Base-by-base conservation (phyloP, 2,888 invertebrate genomes). In the Lithophane socia region DNA sequence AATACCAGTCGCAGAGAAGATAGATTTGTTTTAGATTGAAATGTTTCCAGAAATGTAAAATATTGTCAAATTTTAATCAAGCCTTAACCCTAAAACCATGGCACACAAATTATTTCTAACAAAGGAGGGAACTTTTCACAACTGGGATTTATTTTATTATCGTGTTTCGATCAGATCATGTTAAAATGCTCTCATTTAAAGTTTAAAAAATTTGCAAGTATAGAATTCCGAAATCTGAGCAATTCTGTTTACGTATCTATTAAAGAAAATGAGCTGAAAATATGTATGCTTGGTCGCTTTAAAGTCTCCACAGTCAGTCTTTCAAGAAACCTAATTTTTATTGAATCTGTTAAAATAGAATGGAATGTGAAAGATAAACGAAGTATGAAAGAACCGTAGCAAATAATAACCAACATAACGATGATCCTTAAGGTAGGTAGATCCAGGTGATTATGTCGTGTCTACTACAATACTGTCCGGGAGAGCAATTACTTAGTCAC, bases 91-190 rank as follows among this genome's bases (percentile, higher is more conserved):
- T 95, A 96, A 94, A 94, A 94, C 69, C 93, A 96, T 96, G 96
- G 96, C 96, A 96, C 96, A 93, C 92, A 95, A 95, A 95, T 93
- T 95, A 95, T 93, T 92, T 93, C 94, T 95, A 95, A 95, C 94
- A 93, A 93, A 96, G 96, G 96, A 96, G 95, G 96, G 96, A 96
- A 94, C 94, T 89, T 91, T 93, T 96, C 96, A 96, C 96, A 96
- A 96, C 96, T 93, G 94, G 94, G 91, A 92, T 92, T 89, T 90
- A 88, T 86, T 89, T 88, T 91, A 92, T 92, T 90, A 91, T 90
- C 88, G 76, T 89, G 86, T 88, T 92, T 92, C 90, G 90, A 92
- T 93, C 86, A 86, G 89, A 87, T 89, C 82, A 89, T 87, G 86
- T 89, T 87, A 86, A 90, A 91, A 88, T 82, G 90, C 86, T 90